Evolutionary conservation across 2,113 vertebrate genomes (phyloP), one percentile per base, ranked within the genome.

Genomic region (Grammomys surdaster): DNA sequence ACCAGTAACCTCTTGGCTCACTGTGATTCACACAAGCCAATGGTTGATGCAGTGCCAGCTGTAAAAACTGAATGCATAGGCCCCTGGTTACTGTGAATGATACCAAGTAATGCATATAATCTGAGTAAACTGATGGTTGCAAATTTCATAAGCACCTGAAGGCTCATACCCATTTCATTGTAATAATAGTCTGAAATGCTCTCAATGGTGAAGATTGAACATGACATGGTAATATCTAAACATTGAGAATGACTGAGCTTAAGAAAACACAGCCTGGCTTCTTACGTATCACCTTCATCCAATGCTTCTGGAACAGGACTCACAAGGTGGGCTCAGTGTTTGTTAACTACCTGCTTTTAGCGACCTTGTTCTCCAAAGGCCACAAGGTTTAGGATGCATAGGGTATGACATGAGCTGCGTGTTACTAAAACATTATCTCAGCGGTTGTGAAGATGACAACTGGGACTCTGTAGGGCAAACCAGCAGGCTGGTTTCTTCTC

Each of bases 261-360:
- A 31, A 84, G 28, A 80, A 58, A 86, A n/a, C 20, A 48, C 17
- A 54, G 13, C 73, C 10, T 17, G 54, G 40, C 67, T 77, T 19
- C 22, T 91, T 89, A 3, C 46, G 9, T 33, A 75, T 70, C 33
- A 40, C 3, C 46, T 92, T 91, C 51, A 46, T 28, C 26, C 24
- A 89, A 40, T 76, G 78, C 22, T 92, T 94, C 70, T 54, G 43
- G 40, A 75, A 43, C 31, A 88, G 92, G 51, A 46, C 51, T 81
- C 58, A 65, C 43, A 84, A 84, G 33, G 33, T 60, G 88, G 43
- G 43, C 89, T 91, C 43, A 67, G 31, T 81, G 7, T 75, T 76
- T 73, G n/a, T 63, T 94, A 81, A 80, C 26, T 76, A 90, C 63
- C 72, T 69, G 24, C 48, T 93, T 87, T 77, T 72, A 88, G 48